Conservation (phyloP, 2,888 invertebrate genomes). For the Sarcophaga rosellei region DNA sequence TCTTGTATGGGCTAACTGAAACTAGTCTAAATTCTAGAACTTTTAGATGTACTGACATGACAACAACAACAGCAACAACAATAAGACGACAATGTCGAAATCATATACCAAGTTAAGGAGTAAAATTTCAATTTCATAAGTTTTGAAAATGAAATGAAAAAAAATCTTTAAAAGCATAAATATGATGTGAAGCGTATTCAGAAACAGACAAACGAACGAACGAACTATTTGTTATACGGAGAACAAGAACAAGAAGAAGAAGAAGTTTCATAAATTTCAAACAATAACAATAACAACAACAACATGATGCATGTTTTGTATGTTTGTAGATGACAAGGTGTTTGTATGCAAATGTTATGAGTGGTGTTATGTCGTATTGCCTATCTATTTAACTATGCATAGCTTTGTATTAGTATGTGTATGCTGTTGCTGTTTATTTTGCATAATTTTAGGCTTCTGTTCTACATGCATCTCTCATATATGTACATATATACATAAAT, state of each 20-base stretch:
- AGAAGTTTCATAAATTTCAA: conserved; percentile 26
- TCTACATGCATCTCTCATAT: neutral
- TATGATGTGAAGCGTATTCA: conserved; percentile 53
- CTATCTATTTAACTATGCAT: neutral
- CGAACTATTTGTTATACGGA: neutral
- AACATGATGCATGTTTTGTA: conserved; percentile 27
- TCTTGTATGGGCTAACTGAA: neutral
- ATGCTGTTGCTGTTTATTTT: neutral
- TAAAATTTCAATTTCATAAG: conserved; percentile 38
- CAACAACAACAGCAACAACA: neutral
- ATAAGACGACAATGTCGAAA: too few species aligned
- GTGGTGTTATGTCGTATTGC: neutral
- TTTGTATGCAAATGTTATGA: conserved; percentile 32
- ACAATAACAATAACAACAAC: neutral
- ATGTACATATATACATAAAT: neutral
- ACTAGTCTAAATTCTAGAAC: neutral
- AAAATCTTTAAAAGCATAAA: conserved; percentile 27
- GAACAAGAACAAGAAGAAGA: conserved; percentile 4
- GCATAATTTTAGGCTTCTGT: conserved; percentile 21
- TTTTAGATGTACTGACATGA: neutral
- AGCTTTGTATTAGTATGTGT: neutral
- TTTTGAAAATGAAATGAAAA: neutral
- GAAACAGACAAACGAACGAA: conserved; percentile 51
- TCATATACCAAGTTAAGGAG: neutral
- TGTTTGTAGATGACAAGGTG: conserved; percentile 31